Conservation (phyloP, 2,888 invertebrate genomes). For the Ennomos quercinarius region DNA sequence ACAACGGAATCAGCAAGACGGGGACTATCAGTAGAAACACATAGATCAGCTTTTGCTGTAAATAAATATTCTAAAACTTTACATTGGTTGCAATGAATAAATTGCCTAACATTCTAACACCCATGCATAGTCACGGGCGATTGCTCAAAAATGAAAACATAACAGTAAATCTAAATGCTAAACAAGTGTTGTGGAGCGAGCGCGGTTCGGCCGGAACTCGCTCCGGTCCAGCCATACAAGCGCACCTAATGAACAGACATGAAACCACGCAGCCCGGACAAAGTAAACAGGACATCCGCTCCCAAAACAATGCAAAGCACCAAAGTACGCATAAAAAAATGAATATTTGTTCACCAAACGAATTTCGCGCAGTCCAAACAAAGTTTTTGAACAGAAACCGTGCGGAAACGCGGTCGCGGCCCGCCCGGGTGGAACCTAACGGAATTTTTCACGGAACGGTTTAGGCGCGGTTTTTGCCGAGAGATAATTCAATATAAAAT, state of each 20-base stretch:
- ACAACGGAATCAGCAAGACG: no score
- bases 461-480: constrained; percentile 44
- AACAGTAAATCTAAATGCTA: constrained; percentile 55
- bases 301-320: constrained; percentile 68
- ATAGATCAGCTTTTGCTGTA: no score
- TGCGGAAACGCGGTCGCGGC: constrained; percentile 51
- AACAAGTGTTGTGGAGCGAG: constrained; percentile 42
- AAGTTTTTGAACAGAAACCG: constrained; percentile 63
- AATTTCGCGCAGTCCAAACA: constrained; percentile 64
- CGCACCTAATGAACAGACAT: constrained; percentile 45
- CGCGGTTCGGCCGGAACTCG: constrained; percentile 41
- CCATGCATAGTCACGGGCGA: constrained; percentile 28
- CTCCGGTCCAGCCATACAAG: constrained; percentile 54
- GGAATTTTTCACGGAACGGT: constrained; percentile 51
- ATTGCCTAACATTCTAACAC: constrained; percentile 9
- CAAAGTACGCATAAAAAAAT: constrained; percentile 58
- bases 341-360: constrained; percentile 65
- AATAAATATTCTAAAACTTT: neutral
- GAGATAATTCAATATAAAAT: constrained; percentile 52
- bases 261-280: constrained; percentile 53
- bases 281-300: constrained; percentile 70
- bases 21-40: no score
- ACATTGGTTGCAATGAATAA: constrained; percentile 5
- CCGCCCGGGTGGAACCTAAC: constrained; percentile 51
- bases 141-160: constrained; percentile 39